Conservation (phyloP, 2,888 invertebrate species). For the Vanessa cardui region DNA sequence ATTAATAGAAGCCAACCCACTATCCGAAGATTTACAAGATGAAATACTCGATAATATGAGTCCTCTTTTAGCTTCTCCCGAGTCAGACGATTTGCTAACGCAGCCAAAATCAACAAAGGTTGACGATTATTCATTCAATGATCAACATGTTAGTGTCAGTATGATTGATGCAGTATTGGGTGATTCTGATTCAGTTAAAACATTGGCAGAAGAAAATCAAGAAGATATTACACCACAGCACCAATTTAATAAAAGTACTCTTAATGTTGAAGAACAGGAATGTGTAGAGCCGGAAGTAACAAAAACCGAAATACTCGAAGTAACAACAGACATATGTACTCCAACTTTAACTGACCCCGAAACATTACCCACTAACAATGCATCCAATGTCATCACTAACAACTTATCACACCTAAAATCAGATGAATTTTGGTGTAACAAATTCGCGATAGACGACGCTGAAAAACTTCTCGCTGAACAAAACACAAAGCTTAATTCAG, state of each 20-base stretch:
- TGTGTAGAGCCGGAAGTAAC: not conserved
- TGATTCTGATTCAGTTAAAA: slow-evolving; percentile 40
- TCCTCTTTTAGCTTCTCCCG: slow-evolving; percentile 18
- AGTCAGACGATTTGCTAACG: slow-evolving; percentile 20
- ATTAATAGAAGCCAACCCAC: slow-evolving; percentile 55
- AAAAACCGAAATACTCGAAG: not conserved
- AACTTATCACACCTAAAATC: slow-evolving; percentile 66
- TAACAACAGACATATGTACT: slow-evolving; percentile 15
- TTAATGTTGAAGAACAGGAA: slow-evolving; percentile 5
- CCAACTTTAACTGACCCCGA: slow-evolving; percentile 17
- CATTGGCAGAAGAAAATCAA: not conserved
- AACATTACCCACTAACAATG: slow-evolving; percentile 56
- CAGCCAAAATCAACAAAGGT: slow-evolving; percentile 5
- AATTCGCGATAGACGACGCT: slow-evolving; percentile 54
- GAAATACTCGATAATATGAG: slow-evolving; percentile 53
- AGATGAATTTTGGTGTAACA: slow-evolving; percentile 84
- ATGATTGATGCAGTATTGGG: slow-evolving; percentile 60
- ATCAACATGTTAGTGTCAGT: slow-evolving; percentile 60
- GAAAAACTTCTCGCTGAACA: slow-evolving; percentile 37
- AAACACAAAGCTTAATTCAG: slow-evolving; percentile 53
- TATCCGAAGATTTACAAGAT: slow-evolving; percentile 59
- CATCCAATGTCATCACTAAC: slow-evolving; percentile 55
- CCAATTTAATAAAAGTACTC: slow-evolving; percentile 21
- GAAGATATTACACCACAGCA: slow-evolving; percentile 43
- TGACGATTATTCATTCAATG: slow-evolving; percentile 46